phyloP scores from a whole-genome alignment of 2,888 invertebrate genomes.

The Hydrotaea diabolus region DNA sequence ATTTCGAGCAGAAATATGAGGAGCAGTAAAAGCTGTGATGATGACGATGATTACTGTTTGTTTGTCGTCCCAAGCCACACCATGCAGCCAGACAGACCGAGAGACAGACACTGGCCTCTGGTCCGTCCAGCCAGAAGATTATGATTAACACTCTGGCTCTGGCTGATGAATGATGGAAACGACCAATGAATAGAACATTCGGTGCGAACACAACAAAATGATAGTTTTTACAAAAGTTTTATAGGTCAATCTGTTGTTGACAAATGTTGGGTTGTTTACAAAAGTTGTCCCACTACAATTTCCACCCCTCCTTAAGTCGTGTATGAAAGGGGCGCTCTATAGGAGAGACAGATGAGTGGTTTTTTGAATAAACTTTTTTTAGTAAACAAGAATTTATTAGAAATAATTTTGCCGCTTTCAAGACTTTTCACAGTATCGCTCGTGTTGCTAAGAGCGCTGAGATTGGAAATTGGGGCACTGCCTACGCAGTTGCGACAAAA shows the following conservation, averaged over 20 bases:
- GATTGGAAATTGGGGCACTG: too few species aligned
- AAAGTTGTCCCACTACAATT: neutral
- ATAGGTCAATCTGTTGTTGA: conserved; percentile 42
- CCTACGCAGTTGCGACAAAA: too few species aligned
- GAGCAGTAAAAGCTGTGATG: neutral
- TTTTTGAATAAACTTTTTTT: too few species aligned
- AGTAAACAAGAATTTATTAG: too few species aligned
- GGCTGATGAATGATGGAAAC: neutral
- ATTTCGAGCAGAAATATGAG: neutral
- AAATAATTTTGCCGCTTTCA: neutral
- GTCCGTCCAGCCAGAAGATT: neutral
- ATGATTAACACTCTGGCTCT: neutral
- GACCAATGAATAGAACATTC: neutral
- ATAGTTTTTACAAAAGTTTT: conserved; percentile 7
- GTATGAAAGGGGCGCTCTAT: neutral
- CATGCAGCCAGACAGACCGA: neutral
- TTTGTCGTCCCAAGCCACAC: neutral
- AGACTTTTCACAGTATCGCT: too few species aligned
- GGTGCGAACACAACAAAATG: neutral
- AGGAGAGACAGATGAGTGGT: neutral
- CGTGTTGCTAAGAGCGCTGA: too few species aligned
- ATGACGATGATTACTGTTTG: too few species aligned
- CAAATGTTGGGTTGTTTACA: conserved; percentile 35
- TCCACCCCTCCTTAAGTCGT: neutral
- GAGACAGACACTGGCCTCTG: neutral